These are phyloP conservation scores for Plagodis dolabraria DNA, from an alignment of 2,888 invertebrate species.

Conservation along the genomic window DNA sequence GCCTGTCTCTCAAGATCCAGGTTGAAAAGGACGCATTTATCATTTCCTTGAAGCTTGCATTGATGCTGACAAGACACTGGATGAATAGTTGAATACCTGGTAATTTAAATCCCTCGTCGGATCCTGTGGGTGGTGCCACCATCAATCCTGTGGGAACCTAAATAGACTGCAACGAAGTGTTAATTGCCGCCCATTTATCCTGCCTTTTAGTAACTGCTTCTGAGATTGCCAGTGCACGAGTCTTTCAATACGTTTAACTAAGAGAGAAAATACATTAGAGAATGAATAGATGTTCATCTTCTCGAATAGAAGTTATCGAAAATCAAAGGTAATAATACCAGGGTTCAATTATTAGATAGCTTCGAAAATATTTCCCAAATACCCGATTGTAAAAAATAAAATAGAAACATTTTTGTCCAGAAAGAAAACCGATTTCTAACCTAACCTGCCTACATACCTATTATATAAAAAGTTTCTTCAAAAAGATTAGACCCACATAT, in stretches of 20 bases:
- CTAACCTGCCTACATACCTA: too few species aligned
- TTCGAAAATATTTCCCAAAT: too few species aligned
- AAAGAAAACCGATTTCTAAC: too few species aligned
- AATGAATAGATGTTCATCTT: too few species aligned
- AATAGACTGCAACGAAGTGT: slow-evolving; percentile 46
- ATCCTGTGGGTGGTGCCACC: slow-evolving; percentile 59
- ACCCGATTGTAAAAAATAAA: too few species aligned
- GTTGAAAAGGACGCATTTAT: slow-evolving; percentile 74
- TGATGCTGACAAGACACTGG: slow-evolving; percentile 59
- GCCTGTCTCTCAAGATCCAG: slow-evolving; percentile 60
- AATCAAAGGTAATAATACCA: too few species aligned
- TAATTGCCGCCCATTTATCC: slow-evolving; percentile 61
- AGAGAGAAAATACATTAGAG: background rate
- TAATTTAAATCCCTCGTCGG: slow-evolving; percentile 70
- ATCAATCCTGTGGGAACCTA: slow-evolving; percentile 60
- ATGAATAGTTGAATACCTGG: slow-evolving; percentile 71
- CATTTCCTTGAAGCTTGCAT: slow-evolving; percentile 61
- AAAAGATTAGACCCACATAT: too few species aligned
- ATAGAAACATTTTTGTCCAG: too few species aligned
- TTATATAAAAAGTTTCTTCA: too few species aligned
- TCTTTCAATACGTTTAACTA: slow-evolving; percentile 21
- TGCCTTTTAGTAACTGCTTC: slow-evolving; percentile 44
- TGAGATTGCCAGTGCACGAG: slow-evolving; percentile 43
- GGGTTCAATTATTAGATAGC: too few species aligned
- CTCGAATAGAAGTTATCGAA: too few species aligned